These are phyloP conservation scores for Aselliscus stoliczkanus DNA, from an alignment of 2,797 vertebrate genomes.

Conservation along the genomic window DNA sequence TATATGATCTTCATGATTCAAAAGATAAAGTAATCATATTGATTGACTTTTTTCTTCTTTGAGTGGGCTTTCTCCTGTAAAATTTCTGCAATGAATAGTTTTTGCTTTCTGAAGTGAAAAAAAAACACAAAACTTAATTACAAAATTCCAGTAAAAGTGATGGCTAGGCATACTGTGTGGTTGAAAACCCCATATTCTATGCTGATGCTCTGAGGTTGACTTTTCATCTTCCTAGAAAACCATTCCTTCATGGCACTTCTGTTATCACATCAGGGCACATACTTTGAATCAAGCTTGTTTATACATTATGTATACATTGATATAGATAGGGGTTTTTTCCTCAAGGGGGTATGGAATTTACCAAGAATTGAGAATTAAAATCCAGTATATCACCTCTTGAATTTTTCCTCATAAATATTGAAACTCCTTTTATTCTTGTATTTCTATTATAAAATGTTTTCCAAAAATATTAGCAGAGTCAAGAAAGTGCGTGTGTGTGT, in stretches of 20 bases:
- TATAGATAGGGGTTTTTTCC: neutral
- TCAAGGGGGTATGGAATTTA: neutral
- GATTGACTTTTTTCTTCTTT: neutral
- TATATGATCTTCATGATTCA: neutral
- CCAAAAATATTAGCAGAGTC: neutral
- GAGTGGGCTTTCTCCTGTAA: neutral
- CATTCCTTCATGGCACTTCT: neutral
- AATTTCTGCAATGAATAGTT: neutral
- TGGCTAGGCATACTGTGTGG: rapidly evolving
- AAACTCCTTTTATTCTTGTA: neutral
- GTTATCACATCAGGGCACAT: neutral
- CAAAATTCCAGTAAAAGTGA: neutral
- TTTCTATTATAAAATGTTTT: neutral
- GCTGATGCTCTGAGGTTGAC: neutral
- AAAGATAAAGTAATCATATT: neutral
- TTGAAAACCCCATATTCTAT: neutral
- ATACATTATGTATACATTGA: neutral
- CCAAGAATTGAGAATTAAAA: neutral
- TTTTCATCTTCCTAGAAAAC: neutral
- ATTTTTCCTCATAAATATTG: neutral
- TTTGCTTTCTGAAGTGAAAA: neutral
- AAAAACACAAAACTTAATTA: neutral
- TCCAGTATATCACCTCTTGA: neutral
- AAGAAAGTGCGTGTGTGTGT: neutral
- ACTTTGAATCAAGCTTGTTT: neutral